Evolutionary conservation across 2,113 vertebrate species (phyloP).

Genomic region (Oriolus oriolus): DNA sequence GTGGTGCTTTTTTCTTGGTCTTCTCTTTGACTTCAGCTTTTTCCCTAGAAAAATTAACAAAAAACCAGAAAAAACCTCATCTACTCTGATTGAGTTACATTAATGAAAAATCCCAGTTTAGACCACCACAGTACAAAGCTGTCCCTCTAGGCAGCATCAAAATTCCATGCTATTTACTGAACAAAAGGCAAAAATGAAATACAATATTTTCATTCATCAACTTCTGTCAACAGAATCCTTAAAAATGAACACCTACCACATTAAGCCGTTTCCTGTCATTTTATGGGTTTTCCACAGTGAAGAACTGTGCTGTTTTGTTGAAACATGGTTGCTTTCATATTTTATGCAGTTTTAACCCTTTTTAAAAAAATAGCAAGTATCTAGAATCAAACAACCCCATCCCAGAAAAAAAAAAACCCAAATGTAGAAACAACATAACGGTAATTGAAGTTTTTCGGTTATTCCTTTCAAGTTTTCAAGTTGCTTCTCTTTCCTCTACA

Average conservation of each 20-base stretch:
- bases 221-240: constrained; percentile 71
- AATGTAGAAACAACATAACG: background rate
- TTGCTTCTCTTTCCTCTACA: background rate
- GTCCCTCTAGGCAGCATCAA: constrained; percentile 58
- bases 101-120: constrained; percentile 64
- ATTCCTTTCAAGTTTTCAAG: background rate
- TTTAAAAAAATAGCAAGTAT: background rate
- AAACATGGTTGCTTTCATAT: constrained; percentile 22
- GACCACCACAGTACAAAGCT: constrained; percentile 63
- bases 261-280: constrained; percentile 71
- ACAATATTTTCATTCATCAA: constrained; percentile 52
- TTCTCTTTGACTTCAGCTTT: constrained; percentile 58
- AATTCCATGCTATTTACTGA: constrained; percentile 50
- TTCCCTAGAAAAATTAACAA: background rate
- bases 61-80: background rate
- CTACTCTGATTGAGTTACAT: constrained; percentile 57
- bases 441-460: background rate
- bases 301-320: background rate
- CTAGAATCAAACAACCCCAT: background rate
- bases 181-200: constrained; percentile 59
- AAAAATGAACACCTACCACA: constrained; percentile 67
- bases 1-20: constrained; percentile 65
- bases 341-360: background rate
- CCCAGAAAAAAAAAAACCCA: background rate
- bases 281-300: constrained; percentile 65